A percentile compares a stretch with the other conserved stretches of the same genome.
Conservation (phyloP, 2,113 vertebrate genomes). For the Tetraodon nigroviridis region DNA sequence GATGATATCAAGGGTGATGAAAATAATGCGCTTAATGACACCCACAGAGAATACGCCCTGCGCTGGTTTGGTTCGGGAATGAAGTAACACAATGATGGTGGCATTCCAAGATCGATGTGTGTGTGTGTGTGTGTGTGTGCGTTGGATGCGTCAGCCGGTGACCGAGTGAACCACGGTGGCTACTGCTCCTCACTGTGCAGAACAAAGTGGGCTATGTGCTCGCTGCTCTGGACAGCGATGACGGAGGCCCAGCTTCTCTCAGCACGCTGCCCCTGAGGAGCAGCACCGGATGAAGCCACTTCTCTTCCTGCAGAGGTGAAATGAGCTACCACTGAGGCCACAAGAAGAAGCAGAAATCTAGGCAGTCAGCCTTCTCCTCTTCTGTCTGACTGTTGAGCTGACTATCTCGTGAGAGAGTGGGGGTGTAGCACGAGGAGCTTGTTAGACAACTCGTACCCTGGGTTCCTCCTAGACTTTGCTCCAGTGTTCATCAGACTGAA, state of each 20-base stretch:
- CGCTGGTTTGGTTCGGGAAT: constrained; percentile 32
- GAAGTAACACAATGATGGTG: constrained; percentile 40
- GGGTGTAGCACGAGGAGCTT: constrained; percentile 59
- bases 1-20: constrained; percentile 41
- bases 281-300: constrained; percentile 54
- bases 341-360: constrained; percentile 38
- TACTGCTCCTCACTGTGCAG: constrained; percentile 52
- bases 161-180: constrained; percentile 45
- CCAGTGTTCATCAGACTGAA: constrained; percentile 65
- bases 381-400: constrained; percentile 38
- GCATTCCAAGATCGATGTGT: constrained; percentile 22
- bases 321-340: constrained; percentile 28
- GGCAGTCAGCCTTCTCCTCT: constrained; percentile 23
- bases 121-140: constrained; percentile 24
- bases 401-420: constrained; percentile 36
- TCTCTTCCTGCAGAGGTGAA: constrained; percentile 43
- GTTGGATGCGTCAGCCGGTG: constrained; percentile 29
- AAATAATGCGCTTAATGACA: constrained; percentile 65
- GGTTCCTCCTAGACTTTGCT: constrained; percentile 55
- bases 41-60: constrained; percentile 48
- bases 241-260: constrained; percentile 18
- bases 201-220: constrained; percentile 61
- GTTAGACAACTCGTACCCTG: constrained; percentile 62
- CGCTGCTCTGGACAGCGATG: constrained; percentile 57
- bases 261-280: not conserved